Base-by-base conservation (phyloP, 92 coral and sea anemone genomes). In the Phenganax subtilis region DNA sequence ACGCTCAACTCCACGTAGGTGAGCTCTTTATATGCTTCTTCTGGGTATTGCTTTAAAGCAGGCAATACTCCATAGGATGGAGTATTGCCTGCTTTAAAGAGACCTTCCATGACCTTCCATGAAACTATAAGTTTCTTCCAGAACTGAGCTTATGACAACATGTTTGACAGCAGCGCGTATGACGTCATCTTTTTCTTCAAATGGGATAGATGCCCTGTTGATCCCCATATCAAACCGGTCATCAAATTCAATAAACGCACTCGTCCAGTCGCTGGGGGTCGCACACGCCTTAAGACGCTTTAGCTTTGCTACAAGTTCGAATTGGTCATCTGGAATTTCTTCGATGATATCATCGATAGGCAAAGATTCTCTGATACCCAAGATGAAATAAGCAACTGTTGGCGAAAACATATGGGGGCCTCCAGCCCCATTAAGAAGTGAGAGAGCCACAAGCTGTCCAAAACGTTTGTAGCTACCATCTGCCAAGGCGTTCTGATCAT, bases 151-250 rank as follows among this genome's bases (percentile, higher is more conserved):
- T 54, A 81, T 81, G 17, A 81, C 58, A 53, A 67, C 55, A 54
- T 81, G 78, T 55, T 81, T 67, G 16, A 75, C 78, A 12, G 75
- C 64, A 15, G 75, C 75, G 30, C 61, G 55, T 8, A 82, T 65
- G 51, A 82, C 68, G 51, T 81, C 74, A 7, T 71, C 71, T 67
- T 37, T 82, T 58, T 82, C 71, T 58, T 71, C 55, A 82, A 82
- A 16, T 44, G 85, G 76, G 76, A 82, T 52, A 65, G 72, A 53
- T 31, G 85, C 76, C 68, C 72, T 72, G 69, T 72, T 82, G 71
- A 82, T 72, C 47, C 85, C 85, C 68, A 71, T 72, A 73, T 82
- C 81, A 72, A 82, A 72, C 8, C 85, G 55, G 57, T 82, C 81
- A n/a, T 82, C 81, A 58, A 82, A 71, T 16, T 51, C 81, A 17